Conservation (phyloP, 1,140 invertebrate genomes). For the fruit fly (Drosophila melanogaster) region DNA sequence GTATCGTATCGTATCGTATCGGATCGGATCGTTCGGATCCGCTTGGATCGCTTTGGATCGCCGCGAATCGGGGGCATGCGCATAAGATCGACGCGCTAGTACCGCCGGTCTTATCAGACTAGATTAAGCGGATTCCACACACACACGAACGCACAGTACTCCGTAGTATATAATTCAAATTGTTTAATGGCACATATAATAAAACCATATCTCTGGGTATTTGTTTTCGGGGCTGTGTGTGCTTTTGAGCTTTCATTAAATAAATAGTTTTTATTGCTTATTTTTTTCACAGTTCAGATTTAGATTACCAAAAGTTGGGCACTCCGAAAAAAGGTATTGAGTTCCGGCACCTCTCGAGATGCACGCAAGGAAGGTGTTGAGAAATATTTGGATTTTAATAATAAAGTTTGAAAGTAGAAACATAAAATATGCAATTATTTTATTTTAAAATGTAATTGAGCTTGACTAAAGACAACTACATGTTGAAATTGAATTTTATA, state of each 20-base stretch:
- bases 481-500: too few species aligned
- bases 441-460: too few species aligned
- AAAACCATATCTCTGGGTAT: conserved; percentile 36
- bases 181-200: conserved; percentile 61
- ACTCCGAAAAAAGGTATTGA: conserved; percentile 1
- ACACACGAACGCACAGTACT: neutral
- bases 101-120: conserved; percentile 51
- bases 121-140: conserved; percentile 55
- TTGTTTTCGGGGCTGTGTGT: conserved; percentile 30
- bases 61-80: conserved; percentile 51
- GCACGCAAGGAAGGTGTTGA: neutral
- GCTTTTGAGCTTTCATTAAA: conserved; percentile 44
- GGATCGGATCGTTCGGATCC: conserved; percentile 1
- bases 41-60: conserved; percentile 43
- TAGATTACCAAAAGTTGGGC: conserved; percentile 34
- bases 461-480: too few species aligned
- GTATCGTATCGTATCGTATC: conserved; percentile 43
- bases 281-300: conserved; percentile 24
- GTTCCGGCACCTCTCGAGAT: neutral
- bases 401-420: too few species aligned
- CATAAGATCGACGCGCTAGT: conserved; percentile 21
- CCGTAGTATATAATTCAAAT: conserved; percentile 43
- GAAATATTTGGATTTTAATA: neutral
- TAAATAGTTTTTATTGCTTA: conserved; percentile 49
- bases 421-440: too few species aligned